These are phyloP conservation scores for Ectropis grisescens DNA, from an alignment of 1,140 invertebrate genomes.

Conservation along the genomic window DNA sequence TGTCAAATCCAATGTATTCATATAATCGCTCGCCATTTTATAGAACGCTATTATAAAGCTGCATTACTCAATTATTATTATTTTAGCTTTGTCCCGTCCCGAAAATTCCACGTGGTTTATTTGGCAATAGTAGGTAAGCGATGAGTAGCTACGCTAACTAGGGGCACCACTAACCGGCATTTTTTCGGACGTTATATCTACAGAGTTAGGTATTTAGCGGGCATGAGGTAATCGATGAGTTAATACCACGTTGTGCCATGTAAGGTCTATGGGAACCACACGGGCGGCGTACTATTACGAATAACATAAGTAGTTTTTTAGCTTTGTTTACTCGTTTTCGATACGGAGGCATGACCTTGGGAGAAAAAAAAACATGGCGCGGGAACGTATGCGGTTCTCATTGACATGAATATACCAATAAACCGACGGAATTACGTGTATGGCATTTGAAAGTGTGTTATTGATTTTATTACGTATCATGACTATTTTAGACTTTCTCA, in stretches of 20 bases:
- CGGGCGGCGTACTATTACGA: too few species aligned
- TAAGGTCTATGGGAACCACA: too few species aligned
- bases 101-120: constrained; percentile 19
- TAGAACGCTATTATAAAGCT: constrained; percentile 44
- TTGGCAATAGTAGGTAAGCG: too few species aligned
- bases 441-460: constrained; percentile 21
- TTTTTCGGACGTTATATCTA: constrained; percentile 50
- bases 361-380: constrained; percentile 63
- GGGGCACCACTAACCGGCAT: constrained; percentile 50
- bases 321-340: constrained; percentile 63
- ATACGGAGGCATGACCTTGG: constrained; percentile 63
- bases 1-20: constrained; percentile 60
- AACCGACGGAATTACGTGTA: constrained; percentile 6
- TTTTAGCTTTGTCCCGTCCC: too few species aligned
- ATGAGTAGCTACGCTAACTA: too few species aligned
- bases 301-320: too few species aligned
- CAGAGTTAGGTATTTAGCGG: constrained; percentile 28
- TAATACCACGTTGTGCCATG: constrained; percentile 23
- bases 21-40: constrained; percentile 69
- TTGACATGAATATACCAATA: constrained; percentile 10
- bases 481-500: constrained; percentile 49
- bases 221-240: constrained; percentile 55
- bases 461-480: constrained; percentile 40
- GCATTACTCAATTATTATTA: constrained; percentile 16
- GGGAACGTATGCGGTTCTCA: constrained; percentile 47